phyloP scores from a whole-genome alignment of 2,113 vertebrate genomes.

The Aleadryas rufinucha region DNA sequence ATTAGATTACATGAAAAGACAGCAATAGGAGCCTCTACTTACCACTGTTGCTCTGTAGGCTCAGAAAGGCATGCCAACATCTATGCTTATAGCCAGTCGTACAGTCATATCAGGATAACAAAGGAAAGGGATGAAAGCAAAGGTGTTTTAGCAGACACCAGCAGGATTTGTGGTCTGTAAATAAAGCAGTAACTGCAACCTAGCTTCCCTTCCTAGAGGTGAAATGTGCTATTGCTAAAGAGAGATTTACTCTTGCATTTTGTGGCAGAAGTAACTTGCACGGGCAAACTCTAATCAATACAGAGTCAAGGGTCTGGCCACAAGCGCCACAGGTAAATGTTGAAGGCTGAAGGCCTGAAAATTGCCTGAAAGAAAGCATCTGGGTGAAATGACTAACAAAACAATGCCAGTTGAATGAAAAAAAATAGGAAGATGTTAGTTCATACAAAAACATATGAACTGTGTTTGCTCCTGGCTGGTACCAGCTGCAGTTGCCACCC shows the following conservation, averaged over 20 bases:
- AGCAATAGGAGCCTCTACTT: neutral
- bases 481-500: neutral
- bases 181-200: neutral
- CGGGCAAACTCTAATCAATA: neutral
- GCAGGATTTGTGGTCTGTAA: neutral
- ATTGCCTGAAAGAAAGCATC: neutral
- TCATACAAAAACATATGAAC: neutral
- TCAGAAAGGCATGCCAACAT: neutral
- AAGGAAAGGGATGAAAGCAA: neutral
- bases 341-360: neutral
- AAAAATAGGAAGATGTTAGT: neutral
- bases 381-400: neutral
- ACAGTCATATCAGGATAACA: neutral
- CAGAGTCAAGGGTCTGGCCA: neutral
- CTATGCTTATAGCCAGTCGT: neutral
- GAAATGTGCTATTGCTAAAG: neutral
- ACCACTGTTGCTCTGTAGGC: neutral
- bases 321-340: neutral
- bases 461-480: rapidly evolving
- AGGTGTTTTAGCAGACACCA: neutral
- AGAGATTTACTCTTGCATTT: neutral
- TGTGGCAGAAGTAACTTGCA: neutral
- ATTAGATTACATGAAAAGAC: neutral
- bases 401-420: neutral
- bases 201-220: neutral